Conservation (phyloP, 1,140 invertebrate genomes). For the Catajapyx aquilonaris region DNA sequence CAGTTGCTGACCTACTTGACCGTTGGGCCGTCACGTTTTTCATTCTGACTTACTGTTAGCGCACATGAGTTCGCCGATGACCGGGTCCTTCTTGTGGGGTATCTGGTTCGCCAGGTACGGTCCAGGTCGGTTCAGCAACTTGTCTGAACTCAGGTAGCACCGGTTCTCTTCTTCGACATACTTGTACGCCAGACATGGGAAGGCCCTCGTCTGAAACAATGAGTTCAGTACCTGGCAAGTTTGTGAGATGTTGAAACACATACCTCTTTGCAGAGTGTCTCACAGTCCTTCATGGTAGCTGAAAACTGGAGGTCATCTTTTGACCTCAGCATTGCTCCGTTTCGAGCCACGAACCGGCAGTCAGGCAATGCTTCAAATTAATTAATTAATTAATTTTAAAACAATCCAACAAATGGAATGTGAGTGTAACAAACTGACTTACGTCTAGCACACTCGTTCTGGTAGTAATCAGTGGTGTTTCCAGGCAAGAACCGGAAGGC, state of each 20-base stretch:
- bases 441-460: slow-evolving; percentile 26
- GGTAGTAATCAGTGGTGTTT: slow-evolving; percentile 23
- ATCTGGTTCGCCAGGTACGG: neutral
- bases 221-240: slow-evolving; percentile 3
- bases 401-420: slow-evolving; percentile 2
- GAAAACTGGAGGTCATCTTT: slow-evolving; percentile 28
- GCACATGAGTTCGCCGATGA: neutral
- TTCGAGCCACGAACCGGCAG: slow-evolving; percentile 21
- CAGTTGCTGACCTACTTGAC: no score
- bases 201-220: slow-evolving; percentile 15
- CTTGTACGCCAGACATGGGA: slow-evolving; percentile 21
- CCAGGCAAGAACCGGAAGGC: slow-evolving; percentile 21
- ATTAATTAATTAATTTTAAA: slow-evolving; percentile 2
- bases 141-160: slow-evolving; percentile 20
- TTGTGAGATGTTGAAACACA: slow-evolving; percentile 6
- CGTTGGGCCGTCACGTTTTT: no score
- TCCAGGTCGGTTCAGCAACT: neutral
- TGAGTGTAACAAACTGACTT: slow-evolving; percentile 6
- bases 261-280: slow-evolving; percentile 24
- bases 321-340: slow-evolving; percentile 22
- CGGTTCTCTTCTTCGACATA: slow-evolving; percentile 19
- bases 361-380: slow-evolving; percentile 21
- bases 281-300: slow-evolving; percentile 21
- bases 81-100: neutral
- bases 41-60: neutral